Conservation (phyloP, 2,888 invertebrate genomes). For the Drosophila tanythrix region DNA sequence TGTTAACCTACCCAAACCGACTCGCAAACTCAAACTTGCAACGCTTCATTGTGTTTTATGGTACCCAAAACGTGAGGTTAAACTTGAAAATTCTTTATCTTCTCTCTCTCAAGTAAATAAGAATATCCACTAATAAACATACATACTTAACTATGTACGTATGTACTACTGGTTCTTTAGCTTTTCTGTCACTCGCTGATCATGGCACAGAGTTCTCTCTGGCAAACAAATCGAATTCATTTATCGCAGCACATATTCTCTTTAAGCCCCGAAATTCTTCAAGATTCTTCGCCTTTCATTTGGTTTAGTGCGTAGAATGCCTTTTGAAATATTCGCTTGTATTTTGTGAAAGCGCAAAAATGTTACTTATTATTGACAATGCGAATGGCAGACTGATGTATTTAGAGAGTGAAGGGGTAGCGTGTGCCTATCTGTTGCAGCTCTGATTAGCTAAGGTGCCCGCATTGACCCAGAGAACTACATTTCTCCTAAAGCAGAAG, state of each 20-base stretch:
- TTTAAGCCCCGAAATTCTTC: constrained; percentile 40
- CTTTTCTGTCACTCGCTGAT: constrained; percentile 57
- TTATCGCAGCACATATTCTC: constrained; percentile 46
- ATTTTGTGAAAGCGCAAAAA: constrained; percentile 50
- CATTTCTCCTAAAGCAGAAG: constrained; percentile 53
- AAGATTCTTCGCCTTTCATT: constrained; percentile 48
- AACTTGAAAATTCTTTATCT: constrained; percentile 51
- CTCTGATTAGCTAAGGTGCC: constrained; percentile 74
- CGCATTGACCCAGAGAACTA: constrained; percentile 79
- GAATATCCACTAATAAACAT: constrained; percentile 32
- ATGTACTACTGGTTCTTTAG: constrained; percentile 28
- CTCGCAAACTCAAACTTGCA: constrained; percentile 31
- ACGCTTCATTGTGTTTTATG: constrained; percentile 77
- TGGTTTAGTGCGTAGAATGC: constrained; percentile 52
- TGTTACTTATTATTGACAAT: constrained; percentile 61
- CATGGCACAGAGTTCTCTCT: constrained; percentile 5
- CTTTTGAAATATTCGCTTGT: constrained; percentile 26
- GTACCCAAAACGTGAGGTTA: constrained; percentile 73
- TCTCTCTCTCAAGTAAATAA: constrained; percentile 43
- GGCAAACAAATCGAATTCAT: constrained; percentile 63
- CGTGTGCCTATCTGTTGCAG: constrained; percentile 36
- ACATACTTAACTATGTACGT: constrained; percentile 9
- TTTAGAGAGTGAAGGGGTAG: constrained; percentile 11
- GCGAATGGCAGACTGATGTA: constrained; percentile 26
- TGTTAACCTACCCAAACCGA: constrained; percentile 23